Evolutionary conservation across 2,888 invertebrate genomes (phyloP).

Genomic region (Yponomeuta cagnagella): DNA sequence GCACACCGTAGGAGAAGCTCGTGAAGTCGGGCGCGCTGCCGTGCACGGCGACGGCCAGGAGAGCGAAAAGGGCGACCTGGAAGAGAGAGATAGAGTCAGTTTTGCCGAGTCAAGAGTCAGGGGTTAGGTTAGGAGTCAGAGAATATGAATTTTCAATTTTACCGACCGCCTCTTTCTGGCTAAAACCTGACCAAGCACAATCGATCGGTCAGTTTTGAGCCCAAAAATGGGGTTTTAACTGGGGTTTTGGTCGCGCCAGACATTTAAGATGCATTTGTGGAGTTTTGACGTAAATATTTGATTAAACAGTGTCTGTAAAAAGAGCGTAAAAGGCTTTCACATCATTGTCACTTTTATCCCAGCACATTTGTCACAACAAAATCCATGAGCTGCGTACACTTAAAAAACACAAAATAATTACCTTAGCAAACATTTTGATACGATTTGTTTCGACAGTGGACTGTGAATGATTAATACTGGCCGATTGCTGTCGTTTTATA

Average conservation of each 20-base stretch:
- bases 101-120: background rate
- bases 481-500: conserved; percentile 51
- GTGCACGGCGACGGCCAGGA: conserved; percentile 60
- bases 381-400: background rate
- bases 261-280: no score
- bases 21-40: conserved; percentile 60
- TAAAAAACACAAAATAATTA: conserved; percentile 24
- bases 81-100: background rate
- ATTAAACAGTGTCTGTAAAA: no score
- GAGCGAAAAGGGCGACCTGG: conserved; percentile 64
- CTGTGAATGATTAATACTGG: conserved; percentile 62
- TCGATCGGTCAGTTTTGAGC: no score
- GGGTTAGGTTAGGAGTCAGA: background rate
- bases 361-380: background rate
- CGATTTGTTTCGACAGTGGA: conserved; percentile 59
- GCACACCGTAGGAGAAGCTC: conserved; percentile 66
- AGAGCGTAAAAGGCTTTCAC: background rate
- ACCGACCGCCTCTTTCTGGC: no score
- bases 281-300: no score
- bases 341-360: background rate
- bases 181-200: no score
- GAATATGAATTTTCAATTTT: no score
- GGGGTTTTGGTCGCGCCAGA: no score
- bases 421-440: conserved; percentile 72
- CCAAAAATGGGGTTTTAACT: no score